Conservation (phyloP, 2,797 vertebrate species). For the Gymnocypris eckloni region DNA sequence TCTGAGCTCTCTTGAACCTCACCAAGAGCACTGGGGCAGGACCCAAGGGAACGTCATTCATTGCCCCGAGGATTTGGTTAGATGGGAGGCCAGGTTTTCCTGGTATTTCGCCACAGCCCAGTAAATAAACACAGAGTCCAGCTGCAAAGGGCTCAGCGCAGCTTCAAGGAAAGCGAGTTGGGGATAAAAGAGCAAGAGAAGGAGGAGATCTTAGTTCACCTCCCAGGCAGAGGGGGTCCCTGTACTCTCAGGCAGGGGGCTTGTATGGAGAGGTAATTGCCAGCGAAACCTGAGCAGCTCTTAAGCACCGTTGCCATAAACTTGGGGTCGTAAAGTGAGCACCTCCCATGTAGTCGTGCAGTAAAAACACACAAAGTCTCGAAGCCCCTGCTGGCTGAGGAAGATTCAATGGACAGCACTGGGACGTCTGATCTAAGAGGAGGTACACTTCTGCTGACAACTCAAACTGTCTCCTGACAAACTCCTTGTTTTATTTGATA, state of each 20-base stretch:
- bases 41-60: constrained; percentile 67
- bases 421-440: constrained; percentile 42
- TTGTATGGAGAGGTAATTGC: constrained; percentile 66
- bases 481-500: constrained; percentile 3
- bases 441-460: constrained; percentile 38
- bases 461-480: neutral
- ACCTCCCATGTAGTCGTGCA: constrained; percentile 77
- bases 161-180: constrained; percentile 52
- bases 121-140: constrained; percentile 63
- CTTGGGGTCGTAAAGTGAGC: constrained; percentile 74
- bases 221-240: constrained; percentile 59
- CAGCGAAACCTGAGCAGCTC: constrained; percentile 76
- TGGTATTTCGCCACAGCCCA: constrained; percentile 60
- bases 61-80: constrained; percentile 59
- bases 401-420: constrained; percentile 21
- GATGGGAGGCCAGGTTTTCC: constrained; percentile 60
- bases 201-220: constrained; percentile 61
- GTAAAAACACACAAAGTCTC: constrained; percentile 76
- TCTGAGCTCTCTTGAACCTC: constrained; percentile 28
- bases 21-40: constrained; percentile 53
- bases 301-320: constrained; percentile 78
- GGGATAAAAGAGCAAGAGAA: constrained; percentile 50
- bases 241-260: constrained; percentile 56
- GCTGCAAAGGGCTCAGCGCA: constrained; percentile 54
- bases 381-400: constrained; percentile 51